Evolutionary conservation across 1,140 invertebrate species (phyloP), one percentile per base, ranked within the genome.

Genomic region (Heliconius melpomene): DNA sequence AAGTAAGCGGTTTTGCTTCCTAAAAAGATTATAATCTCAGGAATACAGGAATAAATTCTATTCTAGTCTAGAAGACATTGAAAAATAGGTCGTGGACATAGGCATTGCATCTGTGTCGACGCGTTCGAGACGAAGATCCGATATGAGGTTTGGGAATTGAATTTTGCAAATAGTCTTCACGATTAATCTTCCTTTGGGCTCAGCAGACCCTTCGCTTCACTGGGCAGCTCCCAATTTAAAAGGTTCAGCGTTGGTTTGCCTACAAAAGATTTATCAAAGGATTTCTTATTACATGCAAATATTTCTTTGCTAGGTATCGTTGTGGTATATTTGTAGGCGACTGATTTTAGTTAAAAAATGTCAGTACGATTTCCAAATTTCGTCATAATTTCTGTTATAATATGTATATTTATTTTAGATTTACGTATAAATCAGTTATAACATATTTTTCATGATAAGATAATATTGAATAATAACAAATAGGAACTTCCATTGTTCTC

Each of bases 141-240:
- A 77, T 77, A 77, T 77, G 60, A 71, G 60, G 54, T 40, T 75
- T 66, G 38, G 74, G 60, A 77, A 77, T 77, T 77, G 60, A 77
- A 75, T 75, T 75, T 66, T 40, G 32, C 52, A 77, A 70, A 66
- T 38, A 75, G 74, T 71, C 57, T 70, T 77, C 60, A 66, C 60
- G 60, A 70, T 77, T 77, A 77, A 77, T 77, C 75, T 77, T 77
- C 38, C 23, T 66, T 77, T 71, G 60, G 60, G 57, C 32, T 71
- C 75, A 32, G 60, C 36, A 46, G 57, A 60, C 75, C 38, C 66
- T 40, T 71, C 75, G 60, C 66, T 77, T 77, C 57, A 71, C 66
- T 77, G 60, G 57, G 38, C 75, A 77, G 36, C 20, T 77, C 23
- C 75, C 71, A 71, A 70, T 77, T 77, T 77, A 70, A 70, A 70